These are phyloP conservation scores for Chamaea fasciata DNA, from an alignment of 2,113 vertebrate genomes.

Conservation along the genomic window DNA sequence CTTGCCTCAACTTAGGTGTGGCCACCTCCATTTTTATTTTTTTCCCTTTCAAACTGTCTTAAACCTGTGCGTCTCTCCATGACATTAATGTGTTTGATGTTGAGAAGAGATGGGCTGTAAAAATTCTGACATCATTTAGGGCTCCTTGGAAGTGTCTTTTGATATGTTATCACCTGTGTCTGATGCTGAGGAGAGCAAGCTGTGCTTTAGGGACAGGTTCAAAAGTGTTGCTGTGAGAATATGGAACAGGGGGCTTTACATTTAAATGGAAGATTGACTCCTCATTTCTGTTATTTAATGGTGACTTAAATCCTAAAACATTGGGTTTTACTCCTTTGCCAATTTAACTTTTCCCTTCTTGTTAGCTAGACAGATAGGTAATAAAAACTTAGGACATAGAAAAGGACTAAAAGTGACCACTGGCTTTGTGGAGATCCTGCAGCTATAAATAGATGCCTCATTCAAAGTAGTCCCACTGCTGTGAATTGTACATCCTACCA, in stretches of 20 bases:
- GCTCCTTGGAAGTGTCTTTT: background rate
- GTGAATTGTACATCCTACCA: background rate
- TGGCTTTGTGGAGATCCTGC: background rate
- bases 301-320: background rate
- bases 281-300: background rate
- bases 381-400: background rate
- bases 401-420: background rate
- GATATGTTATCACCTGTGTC: background rate
- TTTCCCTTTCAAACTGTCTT: background rate
- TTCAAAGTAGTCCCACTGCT: background rate
- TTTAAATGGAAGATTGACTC: background rate
- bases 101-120: background rate
- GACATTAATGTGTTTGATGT: background rate
- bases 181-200: background rate
- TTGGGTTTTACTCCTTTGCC: background rate
- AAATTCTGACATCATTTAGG: background rate
- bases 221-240: background rate
- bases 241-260: background rate
- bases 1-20: background rate
- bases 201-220: background rate
- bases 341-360: background rate
- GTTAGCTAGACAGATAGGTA: background rate
- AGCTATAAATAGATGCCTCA: background rate
- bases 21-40: background rate
- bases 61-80: background rate